A percentile compares a stretch with the other conserved stretches of the same genome.
These are phyloP conservation scores for Asobara japonica DNA, from an alignment of 1,140 invertebrate genomes.

Conservation along the genomic window DNA sequence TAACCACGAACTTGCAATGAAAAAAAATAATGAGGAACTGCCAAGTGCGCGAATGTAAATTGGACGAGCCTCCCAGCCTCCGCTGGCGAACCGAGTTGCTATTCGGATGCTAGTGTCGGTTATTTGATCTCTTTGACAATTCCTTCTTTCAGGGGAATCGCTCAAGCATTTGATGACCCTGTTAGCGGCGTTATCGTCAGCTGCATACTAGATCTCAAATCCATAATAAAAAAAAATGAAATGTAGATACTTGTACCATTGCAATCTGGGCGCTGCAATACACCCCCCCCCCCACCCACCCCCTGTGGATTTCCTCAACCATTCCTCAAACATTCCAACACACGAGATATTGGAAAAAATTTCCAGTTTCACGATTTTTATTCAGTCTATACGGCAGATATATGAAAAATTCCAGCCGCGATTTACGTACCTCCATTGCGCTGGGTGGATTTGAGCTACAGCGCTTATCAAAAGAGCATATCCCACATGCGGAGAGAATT, in stretches of 20 bases:
- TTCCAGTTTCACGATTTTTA: slow-evolving; percentile 26
- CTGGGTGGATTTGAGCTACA: neutral
- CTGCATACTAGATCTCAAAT: neutral
- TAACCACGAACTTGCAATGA: neutral
- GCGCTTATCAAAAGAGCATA: slow-evolving; percentile 19
- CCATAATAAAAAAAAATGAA: neutral
- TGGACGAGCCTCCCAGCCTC: neutral
- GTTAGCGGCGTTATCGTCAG: neutral
- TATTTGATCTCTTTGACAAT: slow-evolving; percentile 9
- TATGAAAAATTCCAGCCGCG: slow-evolving; percentile 60
- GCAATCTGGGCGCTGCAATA: neutral
- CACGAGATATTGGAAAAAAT: slow-evolving; percentile 1
- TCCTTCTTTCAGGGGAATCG: neutral
- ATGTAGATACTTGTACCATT: neutral
- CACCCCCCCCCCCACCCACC: no score
- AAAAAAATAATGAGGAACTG: neutral
- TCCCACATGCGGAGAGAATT: slow-evolving; percentile 8
- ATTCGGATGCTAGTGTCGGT: neutral
- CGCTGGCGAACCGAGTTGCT: neutral
- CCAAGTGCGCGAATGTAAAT: neutral
- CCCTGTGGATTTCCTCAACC: neutral
- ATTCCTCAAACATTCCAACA: slow-evolving; percentile 9
- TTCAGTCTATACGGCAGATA: slow-evolving; percentile 37
- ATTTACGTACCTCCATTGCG: slow-evolving; percentile 43
- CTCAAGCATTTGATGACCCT: slow-evolving; percentile 6